A percentile compares a stretch with the other conserved stretches of the same genome.
These are phyloP conservation scores for Synanthedon tipuliformis DNA, from an alignment of 2,888 invertebrate genomes.

Conservation along the genomic window DNA sequence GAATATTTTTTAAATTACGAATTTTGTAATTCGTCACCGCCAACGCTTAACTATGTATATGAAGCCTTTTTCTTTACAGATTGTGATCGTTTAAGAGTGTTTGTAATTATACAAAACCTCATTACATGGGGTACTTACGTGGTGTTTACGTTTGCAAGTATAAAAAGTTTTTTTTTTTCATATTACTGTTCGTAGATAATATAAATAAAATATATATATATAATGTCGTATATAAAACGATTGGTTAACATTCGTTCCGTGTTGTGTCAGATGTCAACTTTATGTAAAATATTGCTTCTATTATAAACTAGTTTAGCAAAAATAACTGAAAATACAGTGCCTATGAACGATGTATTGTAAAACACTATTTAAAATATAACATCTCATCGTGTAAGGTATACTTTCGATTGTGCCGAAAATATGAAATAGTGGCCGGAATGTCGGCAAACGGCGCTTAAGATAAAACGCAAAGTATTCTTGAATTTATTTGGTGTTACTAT, in stretches of 20 bases:
- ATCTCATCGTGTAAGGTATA: conserved; percentile 25
- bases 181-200: not conserved
- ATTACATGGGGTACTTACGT: conserved; percentile 18
- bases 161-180: not conserved
- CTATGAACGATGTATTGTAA: conserved; percentile 43
- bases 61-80: conserved; percentile 18
- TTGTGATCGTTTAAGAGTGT: not conserved
- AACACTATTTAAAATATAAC: conserved; percentile 50
- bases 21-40: too few relatives aligned
- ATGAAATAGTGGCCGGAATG: conserved; percentile 54
- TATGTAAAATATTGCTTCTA: conserved; percentile 32
- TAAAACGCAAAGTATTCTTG: conserved; percentile 31
- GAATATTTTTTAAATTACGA: not conserved
- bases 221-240: conserved; percentile 7
- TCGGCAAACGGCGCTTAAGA: conserved; percentile 52
- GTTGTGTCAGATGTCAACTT: not conserved
- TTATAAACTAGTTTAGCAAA: conserved; percentile 42
- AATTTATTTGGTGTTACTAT: conserved; percentile 59
- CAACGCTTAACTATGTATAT: conserved; percentile 7
- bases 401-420: conserved; percentile 33
- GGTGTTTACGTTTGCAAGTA: not conserved
- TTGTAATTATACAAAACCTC: conserved; percentile 5
- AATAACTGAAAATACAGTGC: conserved; percentile 41
- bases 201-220: not conserved
- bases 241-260: conserved; percentile 10